Evolutionary conservation across 2,113 vertebrate genomes (phyloP), one percentile per base, ranked within the genome.

Genomic region (Bombycilla garrulus): DNA sequence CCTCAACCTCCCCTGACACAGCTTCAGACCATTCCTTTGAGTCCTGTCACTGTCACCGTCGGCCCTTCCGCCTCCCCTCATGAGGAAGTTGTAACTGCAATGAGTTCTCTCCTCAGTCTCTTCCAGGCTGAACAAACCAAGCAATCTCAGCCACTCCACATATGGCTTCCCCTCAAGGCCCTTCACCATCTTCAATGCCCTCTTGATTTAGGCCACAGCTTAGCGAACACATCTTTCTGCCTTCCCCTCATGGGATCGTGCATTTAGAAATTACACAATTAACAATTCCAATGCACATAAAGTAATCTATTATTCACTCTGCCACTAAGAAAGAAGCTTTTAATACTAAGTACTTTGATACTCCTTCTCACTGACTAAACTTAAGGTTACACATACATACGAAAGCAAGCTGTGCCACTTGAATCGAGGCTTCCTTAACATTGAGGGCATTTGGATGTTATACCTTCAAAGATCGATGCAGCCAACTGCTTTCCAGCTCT

Each of bases 1-100:
- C n/a, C 10, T 29, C 40, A 57, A 13, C 29, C 24, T 29, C 5
- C 10, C 8, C 12, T 64, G 12, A 48, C 29, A 65, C 12, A 74
- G 3, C 16, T 57, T 23, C 15, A 18, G n/a, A 6, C 12, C 19
- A 40, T 56, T 65, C 19, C n/a, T 12, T n/a, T 0, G 0, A 8
- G 8, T 40, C 10, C 42, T 47, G 50, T 28, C 48, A 40, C 23
- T n/a, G n/a, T n/a, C n/a, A n/a, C n/a, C n/a, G n/a, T n/a, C n/a
- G n/a, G n/a, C 8, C 42, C 15, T 29, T 74, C 16, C 23, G 13
- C 12, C 5, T 48, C 24, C 31, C 20, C 24, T 25, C 5, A 5
- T 2, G 9, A 50, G 25, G 35, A 50, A 4, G 6, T 2, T 48
- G 10, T 4, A 48, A 57, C 29, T 40, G 21, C 60, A 47, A 1